Percentiles rank a stretch among this genome's conserved stretches.
phyloP scores from a whole-genome alignment of 2,797 vertebrate species.

The Periophthalmus magnuspinnatus region DNA sequence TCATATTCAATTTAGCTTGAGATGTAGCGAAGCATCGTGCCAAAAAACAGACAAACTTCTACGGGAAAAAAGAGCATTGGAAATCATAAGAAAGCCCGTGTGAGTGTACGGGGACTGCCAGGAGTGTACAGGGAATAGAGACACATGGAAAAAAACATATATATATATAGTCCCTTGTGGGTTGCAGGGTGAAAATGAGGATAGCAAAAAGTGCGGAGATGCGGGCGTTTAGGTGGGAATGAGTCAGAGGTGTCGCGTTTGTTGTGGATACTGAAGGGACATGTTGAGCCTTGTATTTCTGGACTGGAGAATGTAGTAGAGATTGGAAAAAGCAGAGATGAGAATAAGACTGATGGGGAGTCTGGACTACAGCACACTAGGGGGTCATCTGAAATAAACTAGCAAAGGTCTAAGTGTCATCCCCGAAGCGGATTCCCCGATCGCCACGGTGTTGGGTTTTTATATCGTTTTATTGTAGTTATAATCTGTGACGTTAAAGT shows the following conservation, averaged over 20 bases:
- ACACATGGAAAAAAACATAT: background rate
- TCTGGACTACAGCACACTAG: background rate
- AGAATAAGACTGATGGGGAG: background rate
- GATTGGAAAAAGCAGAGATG: background rate
- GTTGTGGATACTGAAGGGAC: background rate
- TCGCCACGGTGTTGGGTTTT: background rate
- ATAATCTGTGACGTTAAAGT: no score
- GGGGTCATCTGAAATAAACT: conserved; percentile 82
- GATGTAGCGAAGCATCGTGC: conserved; percentile 6
- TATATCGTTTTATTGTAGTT: no score
- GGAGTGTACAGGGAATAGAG: conserved; percentile 1
- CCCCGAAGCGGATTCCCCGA: background rate
- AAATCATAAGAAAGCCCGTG: conserved; percentile 21
- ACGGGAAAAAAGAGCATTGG: conserved; percentile 14
- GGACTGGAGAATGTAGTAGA: conserved; percentile 2
- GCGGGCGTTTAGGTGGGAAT: conserved; percentile 50
- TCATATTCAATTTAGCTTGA: conserved; percentile 39
- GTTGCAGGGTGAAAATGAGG: conserved; percentile 58
- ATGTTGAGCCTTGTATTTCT: conserved; percentile 24
- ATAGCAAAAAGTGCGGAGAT: conserved; percentile 52
- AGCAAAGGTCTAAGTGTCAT: background rate
- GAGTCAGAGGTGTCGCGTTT: conserved; percentile 47
- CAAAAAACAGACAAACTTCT: conserved; percentile 7
- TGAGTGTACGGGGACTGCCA: background rate
- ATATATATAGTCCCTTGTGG: conserved; percentile 24